Percentiles rank a stretch among this genome's conserved stretches.
These are phyloP conservation scores for Napeogenes sylphis DNA, from an alignment of 2,888 invertebrate genomes.

Conservation along the genomic window DNA sequence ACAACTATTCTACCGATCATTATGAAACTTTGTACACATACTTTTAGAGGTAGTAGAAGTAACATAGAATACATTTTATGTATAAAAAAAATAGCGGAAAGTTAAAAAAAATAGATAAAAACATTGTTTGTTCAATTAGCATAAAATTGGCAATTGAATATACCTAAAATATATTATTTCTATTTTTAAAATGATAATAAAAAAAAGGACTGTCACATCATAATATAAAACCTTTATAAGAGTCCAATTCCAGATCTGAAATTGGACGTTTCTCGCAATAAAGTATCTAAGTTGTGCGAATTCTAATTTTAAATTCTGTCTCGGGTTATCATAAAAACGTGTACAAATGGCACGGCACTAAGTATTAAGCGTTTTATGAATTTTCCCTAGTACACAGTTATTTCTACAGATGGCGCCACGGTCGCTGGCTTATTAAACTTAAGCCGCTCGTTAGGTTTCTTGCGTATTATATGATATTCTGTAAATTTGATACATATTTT, in stretches of 20 bases:
- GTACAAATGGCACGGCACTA: constrained; percentile 36
- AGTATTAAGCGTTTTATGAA: constrained; percentile 44
- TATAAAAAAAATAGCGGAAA: no score
- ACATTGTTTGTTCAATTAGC: no score
- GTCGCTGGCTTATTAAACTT: constrained; percentile 38
- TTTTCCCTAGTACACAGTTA: constrained; percentile 37
- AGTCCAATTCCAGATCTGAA: constrained; percentile 10
- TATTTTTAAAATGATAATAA: no score
- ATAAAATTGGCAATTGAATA: no score
- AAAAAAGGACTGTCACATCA: no score
- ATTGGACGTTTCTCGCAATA: constrained; percentile 25
- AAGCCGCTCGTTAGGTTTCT: constrained; percentile 33
- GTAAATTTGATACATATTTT: constrained; percentile 19
- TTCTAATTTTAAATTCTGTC: constrained; percentile 43
- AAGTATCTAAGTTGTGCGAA: constrained; percentile 37
- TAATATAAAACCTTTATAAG: constrained; percentile 9
- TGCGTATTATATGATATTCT: constrained; percentile 31
- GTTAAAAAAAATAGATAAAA: no score
- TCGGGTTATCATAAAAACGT: constrained; percentile 39
- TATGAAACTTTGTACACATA: no score
- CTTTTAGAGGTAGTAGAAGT: no score
- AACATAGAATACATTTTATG: no score
- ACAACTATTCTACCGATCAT: no score
- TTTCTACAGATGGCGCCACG: constrained; percentile 36
- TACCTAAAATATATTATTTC: no score